Evolutionary conservation across 2,797 vertebrate genomes (phyloP).

Genomic region (Tenualosa ilisha): DNA sequence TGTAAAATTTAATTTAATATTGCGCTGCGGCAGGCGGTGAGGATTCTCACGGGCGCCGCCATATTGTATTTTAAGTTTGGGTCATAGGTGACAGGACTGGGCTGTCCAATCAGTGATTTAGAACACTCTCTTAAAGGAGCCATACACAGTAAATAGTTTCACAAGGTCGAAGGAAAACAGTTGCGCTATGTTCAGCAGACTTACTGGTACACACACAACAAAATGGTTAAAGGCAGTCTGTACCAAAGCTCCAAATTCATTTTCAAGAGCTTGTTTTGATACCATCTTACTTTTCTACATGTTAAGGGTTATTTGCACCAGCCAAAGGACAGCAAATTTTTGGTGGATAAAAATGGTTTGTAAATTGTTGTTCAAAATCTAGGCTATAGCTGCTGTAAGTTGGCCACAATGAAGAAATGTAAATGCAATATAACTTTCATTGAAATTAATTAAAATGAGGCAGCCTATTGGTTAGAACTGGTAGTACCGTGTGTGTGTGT

Average conservation of each 20-base stretch:
- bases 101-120: slow-evolving; percentile 11
- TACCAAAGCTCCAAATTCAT: background rate
- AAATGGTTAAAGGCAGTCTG: background rate
- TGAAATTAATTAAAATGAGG: too few species aligned
- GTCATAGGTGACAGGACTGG: slow-evolving; percentile 8
- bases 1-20: slow-evolving; percentile 30
- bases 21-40: slow-evolving; percentile 19
- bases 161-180: too few species aligned
- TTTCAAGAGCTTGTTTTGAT: background rate
- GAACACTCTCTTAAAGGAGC: background rate
- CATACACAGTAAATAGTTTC: background rate
- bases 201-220: background rate
- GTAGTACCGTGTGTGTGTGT: too few species aligned
- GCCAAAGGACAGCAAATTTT: background rate
- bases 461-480: too few species aligned
- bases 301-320: background rate
- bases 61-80: slow-evolving; percentile 41
- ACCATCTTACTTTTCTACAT: too few species aligned
- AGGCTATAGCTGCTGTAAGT: too few species aligned
- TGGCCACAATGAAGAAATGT: too few species aligned
- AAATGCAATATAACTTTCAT: too few species aligned
- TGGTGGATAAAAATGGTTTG: too few species aligned
- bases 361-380: too few species aligned
- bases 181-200: too few species aligned
- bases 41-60: slow-evolving; percentile 45